Percentiles rank a stretch among this genome's conserved stretches.
These are phyloP conservation scores for Cepphus grylle DNA, from an alignment of 2,113 vertebrate genomes.

Conservation along the genomic window DNA sequence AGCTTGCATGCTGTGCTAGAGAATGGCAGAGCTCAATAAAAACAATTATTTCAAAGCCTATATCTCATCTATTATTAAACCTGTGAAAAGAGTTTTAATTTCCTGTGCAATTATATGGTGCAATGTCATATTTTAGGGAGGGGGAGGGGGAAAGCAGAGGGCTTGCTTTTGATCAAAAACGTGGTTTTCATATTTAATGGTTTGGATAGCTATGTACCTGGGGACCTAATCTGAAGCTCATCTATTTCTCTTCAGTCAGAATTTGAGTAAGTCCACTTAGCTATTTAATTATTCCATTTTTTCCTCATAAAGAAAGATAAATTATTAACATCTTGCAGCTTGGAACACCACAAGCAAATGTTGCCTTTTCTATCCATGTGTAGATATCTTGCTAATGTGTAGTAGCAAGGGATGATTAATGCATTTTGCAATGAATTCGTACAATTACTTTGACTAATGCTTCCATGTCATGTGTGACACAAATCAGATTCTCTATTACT, in stretches of 20 bases:
- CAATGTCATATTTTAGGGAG: constrained; percentile 64
- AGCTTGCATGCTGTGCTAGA: constrained; percentile 52
- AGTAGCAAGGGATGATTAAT: constrained; percentile 45
- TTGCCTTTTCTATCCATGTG: constrained; percentile 8
- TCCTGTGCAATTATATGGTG: constrained; percentile 76
- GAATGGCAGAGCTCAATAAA: constrained; percentile 74
- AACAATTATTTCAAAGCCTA: constrained; percentile 76
- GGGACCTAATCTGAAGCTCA: constrained; percentile 50
- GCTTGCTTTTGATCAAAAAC: constrained; percentile 68
- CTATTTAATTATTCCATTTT: constrained; percentile 63
- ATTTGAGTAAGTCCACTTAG: constrained; percentile 55
- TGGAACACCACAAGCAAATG: not conserved
- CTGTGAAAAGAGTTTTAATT: constrained; percentile 79
- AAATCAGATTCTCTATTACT: constrained; percentile 21
- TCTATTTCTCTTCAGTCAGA: constrained; percentile 16
- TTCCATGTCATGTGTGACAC: not conserved
- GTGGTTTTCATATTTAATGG: constrained; percentile 61
- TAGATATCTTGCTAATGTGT: constrained; percentile 11
- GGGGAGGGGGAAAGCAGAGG: not conserved
- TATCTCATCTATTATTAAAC: constrained; percentile 82
- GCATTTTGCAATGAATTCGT: constrained; percentile 37
- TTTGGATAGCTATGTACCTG: constrained; percentile 38
- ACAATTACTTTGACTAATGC: constrained; percentile 38
- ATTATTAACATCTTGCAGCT: constrained; percentile 44
- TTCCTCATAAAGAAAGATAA: constrained; percentile 36